Base-by-base conservation (phyloP, 1,140 invertebrate species). In the Brachionus rubens region DNA sequence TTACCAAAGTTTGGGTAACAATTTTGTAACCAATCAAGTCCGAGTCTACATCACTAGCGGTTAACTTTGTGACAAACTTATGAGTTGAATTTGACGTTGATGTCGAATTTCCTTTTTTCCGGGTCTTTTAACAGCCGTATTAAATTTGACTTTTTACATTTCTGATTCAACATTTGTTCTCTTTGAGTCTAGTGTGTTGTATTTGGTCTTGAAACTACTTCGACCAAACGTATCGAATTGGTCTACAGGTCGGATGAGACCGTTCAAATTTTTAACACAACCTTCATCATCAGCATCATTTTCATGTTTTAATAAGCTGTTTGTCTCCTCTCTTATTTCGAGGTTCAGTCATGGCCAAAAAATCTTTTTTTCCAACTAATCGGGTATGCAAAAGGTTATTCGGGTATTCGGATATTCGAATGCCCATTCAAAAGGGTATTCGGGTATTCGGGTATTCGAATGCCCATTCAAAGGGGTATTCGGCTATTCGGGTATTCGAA, bases 251-350 rank as follows among this genome's bases (percentile, higher is more conserved):
- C 54, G 26, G 0, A 40, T 33, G 6, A 36, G 28, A 6, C n/a
- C 28, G 12, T 46, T n/a, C n/a, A n/a, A n/a, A n/a, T n/a, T 40
- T 4, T 1, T 9, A 30, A 28, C 36, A 19, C 28, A 30, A 16
- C 28, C 46, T 30, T 48, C 68, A 16, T 72, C 68, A n/a, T 72
- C 50, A 40, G 43, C 68, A 41, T 72, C 68, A 33, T 72, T 9
- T 10, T 70, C 19, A 16, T 72, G 30, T 19, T 72, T 54, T 9
- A 72, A 28, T 19, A 72, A 33, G 24, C 68, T 14, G 16, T 41
- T 72, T 50, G 68, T 50, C 16, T 72, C 68, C 26, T 0, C 3
- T 7, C 28, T 65, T 24, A 28, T 12, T 0, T 65, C 33, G 10
- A 65, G 33, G 1, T 59, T n/a, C n/a, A n/a, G n/a, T n/a, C n/a